phyloP scores from a whole-genome alignment of 2,113 vertebrate species.

The Sebastes fasciatus region DNA sequence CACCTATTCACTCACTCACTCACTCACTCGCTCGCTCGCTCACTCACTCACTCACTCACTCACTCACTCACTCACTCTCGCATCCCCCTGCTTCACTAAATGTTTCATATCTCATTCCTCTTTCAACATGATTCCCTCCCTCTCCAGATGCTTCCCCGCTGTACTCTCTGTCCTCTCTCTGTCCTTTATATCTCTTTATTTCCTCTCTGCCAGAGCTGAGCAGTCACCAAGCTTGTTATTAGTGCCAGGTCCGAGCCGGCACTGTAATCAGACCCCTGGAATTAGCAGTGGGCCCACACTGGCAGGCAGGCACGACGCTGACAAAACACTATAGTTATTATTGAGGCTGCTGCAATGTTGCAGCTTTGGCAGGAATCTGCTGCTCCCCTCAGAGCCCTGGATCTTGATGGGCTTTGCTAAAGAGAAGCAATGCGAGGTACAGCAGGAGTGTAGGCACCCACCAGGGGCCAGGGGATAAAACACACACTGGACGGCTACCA shows the following conservation, averaged over 20 bases:
- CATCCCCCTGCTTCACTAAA: constrained; percentile 33
- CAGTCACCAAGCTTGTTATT: constrained; percentile 70
- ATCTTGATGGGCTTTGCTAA: constrained; percentile 62
- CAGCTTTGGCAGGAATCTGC: constrained; percentile 61
- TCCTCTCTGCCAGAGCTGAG: constrained; percentile 49
- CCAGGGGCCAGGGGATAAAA: constrained; percentile 48
- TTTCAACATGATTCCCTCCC: constrained; percentile 33
- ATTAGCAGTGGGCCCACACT: constrained; percentile 64
- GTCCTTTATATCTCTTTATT: constrained; percentile 50
- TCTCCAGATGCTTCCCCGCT: constrained; percentile 23
- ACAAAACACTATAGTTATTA: constrained; percentile 70
- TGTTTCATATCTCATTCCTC: constrained; percentile 47
- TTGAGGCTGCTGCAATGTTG: constrained; percentile 56
- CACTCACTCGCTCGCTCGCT: background rate
- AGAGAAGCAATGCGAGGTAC: constrained; percentile 48
- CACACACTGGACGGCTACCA: constrained; percentile 50
- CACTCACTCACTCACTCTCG: constrained; percentile 2
- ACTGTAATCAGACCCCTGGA: constrained; percentile 72
- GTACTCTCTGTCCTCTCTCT: constrained; percentile 39
- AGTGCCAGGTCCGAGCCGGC: constrained; percentile 56
- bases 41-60: background rate
- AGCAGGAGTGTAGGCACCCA: constrained; percentile 45
- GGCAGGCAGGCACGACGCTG: constrained; percentile 49
- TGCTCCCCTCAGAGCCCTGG: constrained; percentile 50
- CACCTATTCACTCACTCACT: constrained; percentile 1